Conservation (phyloP, 2,888 invertebrate species). For the Arrhopalites spinosus region DNA sequence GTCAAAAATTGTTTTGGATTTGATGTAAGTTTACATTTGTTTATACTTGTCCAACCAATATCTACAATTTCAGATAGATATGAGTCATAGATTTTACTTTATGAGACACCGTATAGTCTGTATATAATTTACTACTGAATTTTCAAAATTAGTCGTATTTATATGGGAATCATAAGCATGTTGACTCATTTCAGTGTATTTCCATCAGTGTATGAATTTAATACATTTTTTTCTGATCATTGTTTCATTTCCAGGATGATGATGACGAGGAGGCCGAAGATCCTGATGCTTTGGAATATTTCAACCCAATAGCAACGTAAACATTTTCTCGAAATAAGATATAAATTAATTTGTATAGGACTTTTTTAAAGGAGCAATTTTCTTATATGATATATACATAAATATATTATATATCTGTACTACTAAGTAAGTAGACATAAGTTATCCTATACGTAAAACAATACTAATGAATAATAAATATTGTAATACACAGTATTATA, state of each 20-base stretch:
- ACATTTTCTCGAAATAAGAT: background rate
- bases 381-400: too few relatives aligned
- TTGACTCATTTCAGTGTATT: too few relatives aligned
- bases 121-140: too few relatives aligned
- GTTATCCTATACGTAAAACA: background rate
- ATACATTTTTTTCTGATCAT: slow-evolving; percentile 23
- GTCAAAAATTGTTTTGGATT: slow-evolving; percentile 83
- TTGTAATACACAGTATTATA: background rate
- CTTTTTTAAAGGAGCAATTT: too few relatives aligned
- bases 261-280: slow-evolving; percentile 57
- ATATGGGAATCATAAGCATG: too few relatives aligned
- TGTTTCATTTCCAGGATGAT: slow-evolving; percentile 48
- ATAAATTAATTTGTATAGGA: too few relatives aligned
- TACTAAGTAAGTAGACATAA: background rate
- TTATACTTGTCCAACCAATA: too few relatives aligned
- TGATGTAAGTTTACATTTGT: slow-evolving; percentile 65
- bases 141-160: too few relatives aligned
- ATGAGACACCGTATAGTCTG: too few relatives aligned
- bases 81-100: too few relatives aligned
- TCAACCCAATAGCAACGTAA: slow-evolving; percentile 39
- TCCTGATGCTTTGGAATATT: slow-evolving; percentile 46
- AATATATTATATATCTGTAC: too few relatives aligned
- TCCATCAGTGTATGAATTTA: background rate
- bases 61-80: too few relatives aligned
- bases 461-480: background rate